These are phyloP conservation scores for Scaptomyza graminum DNA, from an alignment of 1,140 invertebrate genomes.

Conservation along the genomic window DNA sequence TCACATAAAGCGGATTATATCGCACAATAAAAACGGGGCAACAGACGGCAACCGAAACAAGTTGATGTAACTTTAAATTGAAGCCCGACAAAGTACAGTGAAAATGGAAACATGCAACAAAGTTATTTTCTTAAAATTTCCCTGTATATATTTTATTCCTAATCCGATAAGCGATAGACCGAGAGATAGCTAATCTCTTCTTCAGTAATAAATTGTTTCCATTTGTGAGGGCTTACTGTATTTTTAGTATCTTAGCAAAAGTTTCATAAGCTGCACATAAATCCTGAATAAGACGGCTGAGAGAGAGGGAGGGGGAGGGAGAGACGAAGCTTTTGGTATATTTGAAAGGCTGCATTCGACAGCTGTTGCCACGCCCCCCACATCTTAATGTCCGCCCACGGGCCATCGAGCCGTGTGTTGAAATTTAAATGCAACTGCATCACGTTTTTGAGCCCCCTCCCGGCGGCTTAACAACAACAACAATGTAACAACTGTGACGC, in stretches of 20 bases:
- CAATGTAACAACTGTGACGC: conserved; percentile 34
- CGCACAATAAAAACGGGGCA: conserved; percentile 58
- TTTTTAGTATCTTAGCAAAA: conserved; percentile 21
- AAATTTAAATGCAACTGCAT: conserved; percentile 47
- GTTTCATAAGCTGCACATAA: conserved; percentile 62
- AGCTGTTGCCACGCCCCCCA: conserved; percentile 48
- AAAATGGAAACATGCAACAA: neutral
- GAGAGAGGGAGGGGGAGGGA: conserved; percentile 34
- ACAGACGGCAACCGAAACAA: conserved; percentile 22
- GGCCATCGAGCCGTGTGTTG: conserved; percentile 27
- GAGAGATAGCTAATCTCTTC: neutral
- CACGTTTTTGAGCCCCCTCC: conserved; percentile 59
- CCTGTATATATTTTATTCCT: neutral
- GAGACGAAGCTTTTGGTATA: conserved; percentile 7
- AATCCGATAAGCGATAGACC: neutral
- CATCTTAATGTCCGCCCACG: conserved; percentile 28
- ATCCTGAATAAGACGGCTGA: conserved; percentile 48
- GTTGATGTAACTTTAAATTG: conserved; percentile 70
- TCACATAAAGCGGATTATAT: conserved; percentile 81
- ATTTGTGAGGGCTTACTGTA: conserved; percentile 7
- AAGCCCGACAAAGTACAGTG: conserved; percentile 17
- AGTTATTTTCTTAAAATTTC: no score
- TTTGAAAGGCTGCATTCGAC: conserved; percentile 50
- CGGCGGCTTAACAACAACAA: conserved; percentile 54
- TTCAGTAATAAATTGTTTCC: neutral